Evolutionary conservation across 2,888 invertebrate genomes (phyloP), one percentile per base, ranked within the genome.

Genomic region (Amiota mariae): DNA sequence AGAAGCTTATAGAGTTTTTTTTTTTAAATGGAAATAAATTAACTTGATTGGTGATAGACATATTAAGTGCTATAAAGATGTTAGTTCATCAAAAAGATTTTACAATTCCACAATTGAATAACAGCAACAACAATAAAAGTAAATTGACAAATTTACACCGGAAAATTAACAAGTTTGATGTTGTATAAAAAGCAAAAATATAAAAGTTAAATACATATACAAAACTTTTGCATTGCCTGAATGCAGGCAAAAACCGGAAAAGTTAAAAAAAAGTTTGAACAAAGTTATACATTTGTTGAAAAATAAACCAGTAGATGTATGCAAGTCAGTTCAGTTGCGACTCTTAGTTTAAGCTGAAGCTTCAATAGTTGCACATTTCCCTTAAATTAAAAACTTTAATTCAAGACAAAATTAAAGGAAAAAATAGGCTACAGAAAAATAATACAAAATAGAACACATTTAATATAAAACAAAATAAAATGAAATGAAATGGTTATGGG

Each of bases 141-240:
- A 79, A 84, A 78, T 84, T 85, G 85, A 84, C 84, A 85, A 79
- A 82, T 85, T 85, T 82, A 80, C 83, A 80, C 84, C 84, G 85
- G 85, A 84, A 84, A 84, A 84, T 84, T 84, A 84, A 85, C 84
- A 85, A 84, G 82, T 84, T 85, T 75, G 76, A 74, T 75, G 73
- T 71, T 71, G 20, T 61, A 73, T 15, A 15, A 48, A 63, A 63
- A 11, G 48, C 18, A 46, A n/a, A 48, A 66, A 66, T n/a, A 46
- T 8, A 66, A 48, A 46, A 12, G 18, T 36, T 8, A 63, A 63
- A 9, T n/a, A 63, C 11, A 61, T 24, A 24, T 24, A 36, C 36
- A 36, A 36, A 36, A 36, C 36, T 36, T 36, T 36, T 36, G 36
- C 36, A 61, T 8, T 13, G 24, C 48, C 56, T 49, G 59, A 9